Evolutionary conservation across 2,113 vertebrate genomes (phyloP).

Genomic region (Rhinoderma darwinii): DNA sequence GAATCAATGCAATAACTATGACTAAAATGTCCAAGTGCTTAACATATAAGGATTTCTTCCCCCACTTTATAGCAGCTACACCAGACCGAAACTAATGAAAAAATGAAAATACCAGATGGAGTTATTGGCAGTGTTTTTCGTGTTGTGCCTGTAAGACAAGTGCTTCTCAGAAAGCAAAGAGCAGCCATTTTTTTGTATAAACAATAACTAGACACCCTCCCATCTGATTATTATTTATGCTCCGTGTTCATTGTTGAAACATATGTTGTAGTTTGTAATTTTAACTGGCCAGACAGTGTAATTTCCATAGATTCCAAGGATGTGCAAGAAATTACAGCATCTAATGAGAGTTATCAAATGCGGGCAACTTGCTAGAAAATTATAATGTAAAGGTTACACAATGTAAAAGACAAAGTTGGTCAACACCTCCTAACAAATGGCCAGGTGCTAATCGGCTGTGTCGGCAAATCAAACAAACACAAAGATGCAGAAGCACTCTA

Average conservation of each 20-base stretch:
- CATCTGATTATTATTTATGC: conserved; percentile 28
- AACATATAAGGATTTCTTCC: neutral
- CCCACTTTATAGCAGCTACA: neutral
- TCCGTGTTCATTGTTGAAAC: neutral
- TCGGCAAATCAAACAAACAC: too few relatives aligned
- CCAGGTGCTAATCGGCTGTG: too few relatives aligned
- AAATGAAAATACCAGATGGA: conserved; percentile 6
- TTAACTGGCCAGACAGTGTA: conserved; percentile 35
- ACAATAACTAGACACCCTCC: neutral
- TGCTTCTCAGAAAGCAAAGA: neutral
- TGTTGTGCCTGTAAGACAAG: conserved; percentile 3
- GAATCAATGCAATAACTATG: too few relatives aligned
- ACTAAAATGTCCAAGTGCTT: neutral
- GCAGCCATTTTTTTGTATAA: neutral
- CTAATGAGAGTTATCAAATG: conserved; percentile 20
- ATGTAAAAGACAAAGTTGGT: too few relatives aligned
- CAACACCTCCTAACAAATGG: too few relatives aligned
- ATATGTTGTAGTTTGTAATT: conserved; percentile 41
- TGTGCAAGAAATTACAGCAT: conserved; percentile 35
- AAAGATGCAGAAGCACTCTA: too few relatives aligned
- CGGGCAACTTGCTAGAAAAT: conserved; percentile 35
- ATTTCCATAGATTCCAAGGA: conserved; percentile 23
- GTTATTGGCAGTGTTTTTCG: neutral
- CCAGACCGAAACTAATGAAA: neutral
- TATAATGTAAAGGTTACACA: conserved; percentile 37